Evolutionary conservation across 2,888 invertebrate species (phyloP).

Genomic region (Eulithis testata): DNA sequence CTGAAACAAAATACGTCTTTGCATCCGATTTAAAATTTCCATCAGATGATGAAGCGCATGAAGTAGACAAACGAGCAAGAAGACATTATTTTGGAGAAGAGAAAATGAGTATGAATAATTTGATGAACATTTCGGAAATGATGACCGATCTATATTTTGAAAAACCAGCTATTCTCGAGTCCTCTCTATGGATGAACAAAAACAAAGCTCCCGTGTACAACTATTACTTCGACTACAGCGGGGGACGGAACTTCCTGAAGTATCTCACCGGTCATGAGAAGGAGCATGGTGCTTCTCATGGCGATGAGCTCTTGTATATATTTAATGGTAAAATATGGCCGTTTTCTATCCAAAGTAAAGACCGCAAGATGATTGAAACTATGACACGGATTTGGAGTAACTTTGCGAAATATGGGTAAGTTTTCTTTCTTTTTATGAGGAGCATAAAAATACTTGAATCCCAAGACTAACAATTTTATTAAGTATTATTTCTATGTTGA

Average conservation of each 20-base stretch:
- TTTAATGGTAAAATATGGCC: slow-evolving; percentile 65
- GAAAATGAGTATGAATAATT: slow-evolving; percentile 64
- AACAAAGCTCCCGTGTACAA: slow-evolving; percentile 61
- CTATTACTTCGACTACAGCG: slow-evolving; percentile 69
- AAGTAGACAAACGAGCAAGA: slow-evolving; percentile 56
- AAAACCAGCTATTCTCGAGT: slow-evolving; percentile 66
- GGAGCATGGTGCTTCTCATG: slow-evolving; percentile 66
- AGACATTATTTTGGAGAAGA: slow-evolving; percentile 77
- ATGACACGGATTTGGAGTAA: slow-evolving; percentile 74
- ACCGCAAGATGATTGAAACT: slow-evolving; percentile 59
- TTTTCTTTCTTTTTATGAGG: slow-evolving; percentile 8
- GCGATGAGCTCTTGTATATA: slow-evolving; percentile 73
- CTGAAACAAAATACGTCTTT: slow-evolving; percentile 64
- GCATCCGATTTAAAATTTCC: slow-evolving; percentile 70
- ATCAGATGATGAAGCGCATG: slow-evolving; percentile 58
- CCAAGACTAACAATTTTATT: too few relatives aligned
- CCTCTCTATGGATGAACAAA: slow-evolving; percentile 50
- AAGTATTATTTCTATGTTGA: too few relatives aligned
- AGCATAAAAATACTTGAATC: too few relatives aligned
- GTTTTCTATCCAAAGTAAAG: slow-evolving; percentile 55
- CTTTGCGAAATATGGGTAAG: slow-evolving; percentile 75
- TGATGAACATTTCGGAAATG: slow-evolving; percentile 63
- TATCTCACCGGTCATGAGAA: slow-evolving; percentile 52
- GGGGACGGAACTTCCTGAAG: slow-evolving; percentile 68
- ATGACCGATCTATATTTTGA: slow-evolving; percentile 76